phyloP scores from a whole-genome alignment of 2,113 vertebrate species.

The Cacatua alba region DNA sequence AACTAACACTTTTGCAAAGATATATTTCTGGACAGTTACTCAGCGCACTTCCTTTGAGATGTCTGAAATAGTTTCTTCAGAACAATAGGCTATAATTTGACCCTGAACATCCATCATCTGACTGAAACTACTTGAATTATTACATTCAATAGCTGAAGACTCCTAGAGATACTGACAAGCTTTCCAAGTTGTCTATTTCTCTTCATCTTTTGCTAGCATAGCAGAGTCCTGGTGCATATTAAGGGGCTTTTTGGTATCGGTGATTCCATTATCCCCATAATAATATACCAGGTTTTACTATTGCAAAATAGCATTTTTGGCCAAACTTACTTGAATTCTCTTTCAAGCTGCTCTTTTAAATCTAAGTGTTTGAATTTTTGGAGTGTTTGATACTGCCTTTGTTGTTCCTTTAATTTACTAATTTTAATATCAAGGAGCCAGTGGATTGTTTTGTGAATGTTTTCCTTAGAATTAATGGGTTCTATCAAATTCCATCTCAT shows the following conservation, averaged over 20 bases:
- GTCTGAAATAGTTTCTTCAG: not conserved
- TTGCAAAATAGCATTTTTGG: not conserved
- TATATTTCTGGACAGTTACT: not conserved
- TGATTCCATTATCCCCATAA: not conserved
- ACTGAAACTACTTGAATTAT: not conserved
- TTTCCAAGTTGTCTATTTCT: not conserved
- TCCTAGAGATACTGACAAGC: not conserved
- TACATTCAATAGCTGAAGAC: not conserved
- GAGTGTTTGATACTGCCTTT: not conserved
- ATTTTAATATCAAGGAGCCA: not conserved
- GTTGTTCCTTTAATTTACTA: not conserved
- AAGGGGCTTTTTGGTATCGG: not conserved
- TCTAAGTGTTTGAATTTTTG: not conserved
- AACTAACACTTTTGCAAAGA: not conserved
- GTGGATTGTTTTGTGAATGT: not conserved
- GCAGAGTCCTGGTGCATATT: not conserved
- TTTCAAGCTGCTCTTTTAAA: not conserved
- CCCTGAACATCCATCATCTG: not conserved
- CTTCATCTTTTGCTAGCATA: not conserved
- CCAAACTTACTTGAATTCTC: not conserved
- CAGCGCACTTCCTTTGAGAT: not conserved
- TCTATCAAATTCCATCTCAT: not conserved
- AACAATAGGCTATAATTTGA: not conserved
- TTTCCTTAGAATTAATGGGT: not conserved
- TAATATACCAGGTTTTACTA: not conserved